Evolutionary conservation across 92 coral and sea anemone species (phyloP), one percentile per base, ranked within the genome.

Genomic region (Palythoa caribaeorum): DNA sequence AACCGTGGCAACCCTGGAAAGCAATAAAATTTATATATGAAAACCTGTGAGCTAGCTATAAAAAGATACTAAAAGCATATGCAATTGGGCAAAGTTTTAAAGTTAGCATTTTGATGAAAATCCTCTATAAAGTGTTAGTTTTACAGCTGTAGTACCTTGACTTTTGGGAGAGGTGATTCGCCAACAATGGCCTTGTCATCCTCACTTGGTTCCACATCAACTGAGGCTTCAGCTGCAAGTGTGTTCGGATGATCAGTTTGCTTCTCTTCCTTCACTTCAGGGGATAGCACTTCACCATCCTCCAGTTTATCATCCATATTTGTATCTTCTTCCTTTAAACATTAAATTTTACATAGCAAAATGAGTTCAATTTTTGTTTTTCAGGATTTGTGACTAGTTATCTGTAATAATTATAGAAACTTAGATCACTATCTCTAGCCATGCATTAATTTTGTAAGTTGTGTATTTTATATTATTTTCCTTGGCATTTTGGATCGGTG

Each of bases 201-300:
- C 47, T 95, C 98, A 84, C 94, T 93, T 76, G 98, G 96, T 79
- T 95, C 92, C 19, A 95, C 94, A 76, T 93, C 93, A 88, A 95
- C 90, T 3, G 91, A 85, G 47, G 89, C 90, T 54, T 89, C 94
- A 76, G 40, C 48, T n/a, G 53, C 35, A 44, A 38, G 86, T 1
- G 19, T 62, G 11, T 5, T 16, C 13, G 57, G 11, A 6, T 60
- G 73, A 0, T 10, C 11, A 21, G 44, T 8, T 68, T 53, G 35
- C 39, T 86, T 78, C 20, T 72, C 69, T 52, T 74, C 85, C 12
- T 19, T 74, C 1, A 16, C 14, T 38, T 79, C 90, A 0, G 85
- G 90, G 12, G 88, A 74, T 4, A 2, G 70, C 40, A 86, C 91
- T 70, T 91, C 88, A 17, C 69, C 86, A 68, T 88, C 91, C 71